Percentiles rank a stretch among this genome's conserved stretches.
These are phyloP conservation scores for Grus americana DNA, from an alignment of 2,113 vertebrate genomes.

Conservation along the genomic window DNA sequence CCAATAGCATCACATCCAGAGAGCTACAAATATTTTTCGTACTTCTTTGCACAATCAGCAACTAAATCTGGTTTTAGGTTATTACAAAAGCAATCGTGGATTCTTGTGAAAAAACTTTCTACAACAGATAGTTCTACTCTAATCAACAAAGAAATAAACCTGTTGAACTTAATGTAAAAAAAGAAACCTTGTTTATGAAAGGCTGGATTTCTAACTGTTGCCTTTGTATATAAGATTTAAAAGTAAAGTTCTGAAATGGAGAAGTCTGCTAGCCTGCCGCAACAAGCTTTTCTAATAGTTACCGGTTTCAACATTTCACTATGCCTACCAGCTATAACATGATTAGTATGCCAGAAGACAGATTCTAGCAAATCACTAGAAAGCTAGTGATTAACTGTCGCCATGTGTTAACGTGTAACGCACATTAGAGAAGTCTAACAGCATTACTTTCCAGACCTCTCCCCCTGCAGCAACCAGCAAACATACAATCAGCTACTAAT, in stretches of 20 bases:
- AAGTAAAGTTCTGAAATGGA: not conserved
- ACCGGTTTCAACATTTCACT: not conserved
- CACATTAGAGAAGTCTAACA: not conserved
- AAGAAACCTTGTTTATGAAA: not conserved
- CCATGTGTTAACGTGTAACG: not conserved
- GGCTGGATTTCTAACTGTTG: not conserved
- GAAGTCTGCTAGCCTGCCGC: not conserved
- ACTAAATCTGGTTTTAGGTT: not conserved
- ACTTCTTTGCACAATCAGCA: not conserved
- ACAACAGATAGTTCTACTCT: not conserved
- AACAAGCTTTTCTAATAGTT: not conserved
- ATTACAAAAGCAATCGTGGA: not conserved
- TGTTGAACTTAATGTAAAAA: not conserved
- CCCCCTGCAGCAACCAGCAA: not conserved
- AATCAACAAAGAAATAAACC: not conserved
- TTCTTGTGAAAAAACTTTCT: not conserved
- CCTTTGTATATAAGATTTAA: not conserved
- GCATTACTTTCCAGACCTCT: not conserved
- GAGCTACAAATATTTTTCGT: not conserved
- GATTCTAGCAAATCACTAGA: not conserved
- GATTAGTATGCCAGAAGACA: not conserved
- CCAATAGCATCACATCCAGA: not conserved
- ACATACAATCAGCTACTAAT: not conserved
- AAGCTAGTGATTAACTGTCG: constrained; percentile 11
- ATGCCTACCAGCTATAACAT: not conserved